phyloP scores from a whole-genome alignment of 2,888 invertebrate genomes.

The Odontomyia ornata region DNA sequence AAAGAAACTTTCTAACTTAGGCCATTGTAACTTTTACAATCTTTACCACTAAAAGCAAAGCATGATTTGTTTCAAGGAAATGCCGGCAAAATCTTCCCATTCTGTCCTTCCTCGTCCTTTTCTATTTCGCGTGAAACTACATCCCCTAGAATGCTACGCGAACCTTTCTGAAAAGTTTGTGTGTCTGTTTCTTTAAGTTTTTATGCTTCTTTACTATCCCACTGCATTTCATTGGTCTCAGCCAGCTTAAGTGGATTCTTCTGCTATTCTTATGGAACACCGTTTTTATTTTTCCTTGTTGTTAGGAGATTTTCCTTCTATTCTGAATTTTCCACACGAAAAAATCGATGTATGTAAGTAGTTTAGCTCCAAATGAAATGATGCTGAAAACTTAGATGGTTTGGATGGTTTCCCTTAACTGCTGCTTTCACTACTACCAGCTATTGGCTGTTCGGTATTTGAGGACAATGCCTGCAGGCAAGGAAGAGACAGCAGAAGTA shows the following conservation, averaged over 20 bases:
- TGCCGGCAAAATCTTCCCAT: not conserved
- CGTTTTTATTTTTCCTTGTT: not conserved
- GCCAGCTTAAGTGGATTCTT: conserved; percentile 4
- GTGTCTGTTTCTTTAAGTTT: not conserved
- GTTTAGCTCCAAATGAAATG: conserved; percentile 29
- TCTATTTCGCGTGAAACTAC: not conserved
- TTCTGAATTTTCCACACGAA: not conserved
- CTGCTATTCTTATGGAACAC: conserved; percentile 19
- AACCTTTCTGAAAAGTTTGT: conserved; percentile 25
- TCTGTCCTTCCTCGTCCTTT: not conserved
- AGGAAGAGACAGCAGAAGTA: too few species aligned
- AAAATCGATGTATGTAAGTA: conserved; percentile 2
- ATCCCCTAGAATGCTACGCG: conserved; percentile 12
- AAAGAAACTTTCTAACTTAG: not conserved
- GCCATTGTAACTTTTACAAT: conserved; percentile 26
- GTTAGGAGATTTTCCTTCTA: conserved; percentile 15
- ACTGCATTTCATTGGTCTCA: not conserved
- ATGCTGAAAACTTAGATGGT: conserved; percentile 34
- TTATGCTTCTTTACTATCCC: not conserved
- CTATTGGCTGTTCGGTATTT: too few species aligned
- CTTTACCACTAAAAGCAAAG: conserved; percentile 12
- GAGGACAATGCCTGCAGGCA: too few species aligned
- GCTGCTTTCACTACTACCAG: not conserved
- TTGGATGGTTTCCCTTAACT: conserved; percentile 34
- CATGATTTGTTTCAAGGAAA: too few species aligned